Evolutionary conservation across 1,140 invertebrate species (phyloP).

Genomic region (Drosophila pandora): DNA sequence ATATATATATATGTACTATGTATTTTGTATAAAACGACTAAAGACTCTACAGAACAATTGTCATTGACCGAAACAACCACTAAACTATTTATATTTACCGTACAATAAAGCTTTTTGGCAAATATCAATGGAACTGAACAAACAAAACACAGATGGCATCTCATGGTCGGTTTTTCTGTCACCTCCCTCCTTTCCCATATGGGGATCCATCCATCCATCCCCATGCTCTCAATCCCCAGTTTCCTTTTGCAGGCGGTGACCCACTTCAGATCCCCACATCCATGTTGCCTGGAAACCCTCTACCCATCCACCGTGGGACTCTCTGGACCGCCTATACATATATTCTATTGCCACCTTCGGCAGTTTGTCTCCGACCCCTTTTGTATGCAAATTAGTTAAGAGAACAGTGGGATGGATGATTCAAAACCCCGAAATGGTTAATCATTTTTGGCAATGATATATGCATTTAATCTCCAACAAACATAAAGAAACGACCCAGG

Average conservation of each 20-base stretch:
- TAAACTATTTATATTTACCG: slow-evolving; percentile 50
- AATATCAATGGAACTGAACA: slow-evolving; percentile 32
- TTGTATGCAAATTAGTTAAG: slow-evolving; percentile 46
- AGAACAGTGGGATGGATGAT: slow-evolving; percentile 18
- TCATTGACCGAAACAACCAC: slow-evolving; percentile 33
- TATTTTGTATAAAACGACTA: slow-evolving; percentile 17
- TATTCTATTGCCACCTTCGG: slow-evolving; percentile 29
- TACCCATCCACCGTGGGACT: slow-evolving; percentile 10
- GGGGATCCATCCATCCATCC: neutral
- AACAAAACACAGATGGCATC: slow-evolving; percentile 14
- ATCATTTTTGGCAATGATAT: neutral
- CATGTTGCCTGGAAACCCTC: slow-evolving; percentile 13
- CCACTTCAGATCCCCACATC: slow-evolving; percentile 19
- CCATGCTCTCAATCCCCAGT: neutral
- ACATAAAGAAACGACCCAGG: too few species aligned
- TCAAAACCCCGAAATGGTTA: neutral
- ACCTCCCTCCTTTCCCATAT: neutral
- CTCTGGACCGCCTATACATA: neutral
- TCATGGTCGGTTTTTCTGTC: neutral
- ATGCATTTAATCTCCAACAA: neutral
- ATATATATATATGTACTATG: slow-evolving; percentile 1
- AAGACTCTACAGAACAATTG: slow-evolving; percentile 32
- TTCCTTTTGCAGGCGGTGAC: slow-evolving; percentile 11
- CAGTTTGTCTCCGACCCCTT: slow-evolving; percentile 28
- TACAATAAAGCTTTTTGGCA: slow-evolving; percentile 55